Conservation (phyloP, 2,113 vertebrate species). For the Phoenicopterus ruber region DNA sequence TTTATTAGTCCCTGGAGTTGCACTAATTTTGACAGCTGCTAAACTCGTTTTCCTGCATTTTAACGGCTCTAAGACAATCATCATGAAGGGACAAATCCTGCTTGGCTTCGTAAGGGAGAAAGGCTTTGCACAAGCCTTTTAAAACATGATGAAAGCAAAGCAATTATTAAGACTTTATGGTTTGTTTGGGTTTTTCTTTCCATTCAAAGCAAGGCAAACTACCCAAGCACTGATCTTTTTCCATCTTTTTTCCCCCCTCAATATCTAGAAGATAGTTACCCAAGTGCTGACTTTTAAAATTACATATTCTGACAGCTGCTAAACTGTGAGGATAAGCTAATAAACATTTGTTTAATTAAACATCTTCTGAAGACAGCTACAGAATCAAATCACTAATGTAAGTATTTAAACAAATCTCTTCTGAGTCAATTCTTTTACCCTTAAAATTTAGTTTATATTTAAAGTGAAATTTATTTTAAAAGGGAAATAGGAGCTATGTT, state of each 20-base stretch:
- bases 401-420: background rate
- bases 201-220: background rate
- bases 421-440: background rate
- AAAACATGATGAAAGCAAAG: conserved; percentile 18
- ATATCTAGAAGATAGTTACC: background rate
- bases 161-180: conserved; percentile 9
- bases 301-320: background rate
- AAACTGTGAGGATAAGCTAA: background rate
- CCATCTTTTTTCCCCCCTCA: background rate
- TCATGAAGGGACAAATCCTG: background rate
- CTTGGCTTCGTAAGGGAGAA: background rate
- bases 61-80: conserved; percentile 10
- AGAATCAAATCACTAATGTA: background rate
- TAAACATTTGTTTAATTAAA: background rate
- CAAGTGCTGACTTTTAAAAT: background rate
- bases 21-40: conserved; percentile 59
- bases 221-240: background rate
- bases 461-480: background rate
- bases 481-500: background rate
- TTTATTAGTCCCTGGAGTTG: conserved; percentile 59
- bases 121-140: background rate
- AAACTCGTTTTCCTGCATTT: conserved; percentile 31
- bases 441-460: background rate
- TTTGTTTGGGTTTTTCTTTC: conserved; percentile 48
- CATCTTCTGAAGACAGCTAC: background rate